Evolutionary conservation across 2,888 invertebrate genomes (phyloP).

Genomic region (Melinaea marsaeus): DNA sequence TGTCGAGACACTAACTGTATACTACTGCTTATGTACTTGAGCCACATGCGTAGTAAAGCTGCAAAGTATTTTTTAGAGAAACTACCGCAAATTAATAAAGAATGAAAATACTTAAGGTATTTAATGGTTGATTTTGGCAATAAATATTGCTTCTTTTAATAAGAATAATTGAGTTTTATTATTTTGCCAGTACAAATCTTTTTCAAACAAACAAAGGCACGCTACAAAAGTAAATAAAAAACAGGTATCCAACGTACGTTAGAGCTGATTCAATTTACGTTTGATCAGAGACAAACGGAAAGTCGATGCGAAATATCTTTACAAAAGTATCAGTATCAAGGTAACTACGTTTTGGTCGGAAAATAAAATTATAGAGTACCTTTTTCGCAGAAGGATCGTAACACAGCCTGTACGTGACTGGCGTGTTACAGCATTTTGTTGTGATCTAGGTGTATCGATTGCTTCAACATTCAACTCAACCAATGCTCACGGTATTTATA

Average conservation of each 20-base stretch:
- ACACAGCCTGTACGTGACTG: constrained; percentile 58
- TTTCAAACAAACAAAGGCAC: constrained; percentile 2
- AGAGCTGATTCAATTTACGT: constrained; percentile 46
- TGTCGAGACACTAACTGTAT: too few relatives aligned
- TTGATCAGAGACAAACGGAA: constrained; percentile 47
- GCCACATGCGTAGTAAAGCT: too few relatives aligned
- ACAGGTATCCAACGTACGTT: constrained; percentile 23
- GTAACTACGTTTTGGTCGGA: constrained; percentile 73
- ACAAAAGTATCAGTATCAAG: constrained; percentile 68
- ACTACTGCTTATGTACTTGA: too few relatives aligned
- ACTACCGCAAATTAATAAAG: too few relatives aligned
- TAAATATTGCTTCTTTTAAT: too few relatives aligned
- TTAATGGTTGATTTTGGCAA: too few relatives aligned
- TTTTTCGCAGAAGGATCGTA: constrained; percentile 68
- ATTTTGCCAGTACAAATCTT: not conserved
- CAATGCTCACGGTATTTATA: not conserved
- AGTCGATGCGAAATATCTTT: constrained; percentile 50
- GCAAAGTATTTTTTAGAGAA: too few relatives aligned
- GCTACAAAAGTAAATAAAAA: constrained; percentile 19
- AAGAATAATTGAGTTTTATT: not conserved
- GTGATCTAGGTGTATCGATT: constrained; percentile 57
- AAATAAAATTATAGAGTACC: constrained; percentile 78
- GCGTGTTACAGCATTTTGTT: constrained; percentile 59
- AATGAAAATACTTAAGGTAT: too few relatives aligned
- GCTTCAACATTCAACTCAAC: constrained; percentile 39